These are phyloP conservation scores for human (Homo sapiens) DNA, from an alignment of 2,113 vertebrate genomes.

Conservation along the genomic window GRCh38 chr13:79022001-79022500, in stretches of 20 bases:
- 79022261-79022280: not conserved
- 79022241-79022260: not conserved
- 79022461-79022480: not conserved
- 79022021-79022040: not conserved
- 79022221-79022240: not conserved
- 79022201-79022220: not conserved
- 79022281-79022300: not conserved
- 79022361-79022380: not conserved
- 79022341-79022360: not conserved
- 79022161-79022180: not conserved
- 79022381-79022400: not conserved
- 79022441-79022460: not conserved
- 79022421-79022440: not conserved
- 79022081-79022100: not conserved
- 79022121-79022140: not conserved
- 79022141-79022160: not conserved
- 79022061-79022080: not conserved
- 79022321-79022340: conserved; percentile 1
- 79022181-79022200: not conserved
- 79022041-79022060: not conserved
- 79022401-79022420: not conserved
- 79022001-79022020: not conserved
- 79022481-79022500: conserved; percentile 2
- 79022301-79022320: conserved; percentile 23
- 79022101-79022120: conserved; percentile 29